Evolutionary conservation across 2,888 invertebrate species (phyloP), one percentile per base, ranked within the genome.

Genomic region (Malthinus flaveolus): DNA sequence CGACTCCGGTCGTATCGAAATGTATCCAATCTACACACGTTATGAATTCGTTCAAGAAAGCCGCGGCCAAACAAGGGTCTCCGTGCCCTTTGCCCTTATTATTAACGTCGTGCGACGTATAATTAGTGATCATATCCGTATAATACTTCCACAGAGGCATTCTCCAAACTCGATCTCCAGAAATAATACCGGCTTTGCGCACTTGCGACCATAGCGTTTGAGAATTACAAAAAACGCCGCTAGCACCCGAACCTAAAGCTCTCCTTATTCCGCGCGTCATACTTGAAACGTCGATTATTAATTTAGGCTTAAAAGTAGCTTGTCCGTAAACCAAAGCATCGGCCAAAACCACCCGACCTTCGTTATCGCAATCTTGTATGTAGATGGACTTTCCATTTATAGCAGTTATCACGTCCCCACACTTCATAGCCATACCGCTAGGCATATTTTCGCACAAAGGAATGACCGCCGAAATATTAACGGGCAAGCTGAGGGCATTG

Each of bases 271-370:
- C 85, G 12, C 81, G 84, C 33, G 89, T 89, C 48, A 90, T 79
- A 32, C 89, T 89, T 15, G 88, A 89, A 64, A 90, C 83, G 70
- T 90, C 89, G 12, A 91, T 74, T 33, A 90, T 82, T 12, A 87
- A 78, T 35, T 81, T 75, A 0, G 89, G 87, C 45, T 82, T 82
- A 73, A 84, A 81, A 64, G 66, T 53, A 10, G 78, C 71, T 75
- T 84, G 79, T 0, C 76, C 76, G 49, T 75, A 77, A n/a, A 73
- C 72, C 8, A 80, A 57, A 1, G 76, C 76, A 57, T 76, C 76
- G 1, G 75, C 78, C 49, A 79, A 54, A 8, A 75, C 63, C 32
- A 81, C 62, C 42, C 79, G 66, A 3, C 80, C 80, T 63, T 80
- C 86, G 71, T 84, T 85, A 73, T 77, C 85, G 3, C 86, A 85